Base-by-base conservation (phyloP, 2,797 vertebrate species). In the Varecia variegata region DNA sequence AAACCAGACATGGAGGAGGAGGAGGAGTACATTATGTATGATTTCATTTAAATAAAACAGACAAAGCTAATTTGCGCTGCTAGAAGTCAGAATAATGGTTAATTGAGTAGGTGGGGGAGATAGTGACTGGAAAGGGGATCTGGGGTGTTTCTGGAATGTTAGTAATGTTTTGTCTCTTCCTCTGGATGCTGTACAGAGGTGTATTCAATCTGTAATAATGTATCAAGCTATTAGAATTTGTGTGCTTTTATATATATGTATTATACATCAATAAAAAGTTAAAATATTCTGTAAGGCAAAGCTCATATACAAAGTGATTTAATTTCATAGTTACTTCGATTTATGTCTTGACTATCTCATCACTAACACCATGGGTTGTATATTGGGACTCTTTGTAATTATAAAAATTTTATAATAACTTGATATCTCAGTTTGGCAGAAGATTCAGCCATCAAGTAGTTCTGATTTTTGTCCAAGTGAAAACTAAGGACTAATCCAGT, bases 1-100 rank as follows among this genome's bases (percentile, higher is more conserved):
- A 62, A 73, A n/a, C 54, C 68, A 85, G 62, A 60, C 30, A 52
- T 32, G 9, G 80, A 91, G 15, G 43, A 45, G 43, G 43, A 45
- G 43, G 43, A 45, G 43, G 32, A 93, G 0, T 70, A 30, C 45
- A n/a, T 62, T 77, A 38, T 52, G 2, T 95, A 20, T 67, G n/a
- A 54, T 92, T 84, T n/a, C 14, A 58, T 70, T 85, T 76, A 88
- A 83, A 32, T 86, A 88, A 88, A 85, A 70, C 70, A 84, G 17
- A 40, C 9, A 60, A 50, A 58, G 40, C 30, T 54, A 35, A 60
- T 74, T 50, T 45, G 1, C 54, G 11, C 30, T 54, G 21, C 40
- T 70, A 6, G 10, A 70, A 89, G 47, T 79, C 5, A 86, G 68
- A 30, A 71, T 65, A 35, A 25, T 92, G 43, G 17, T 47, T 56